Conservation (phyloP, 2,888 invertebrate species). For the Euphydryas editha region DNA sequence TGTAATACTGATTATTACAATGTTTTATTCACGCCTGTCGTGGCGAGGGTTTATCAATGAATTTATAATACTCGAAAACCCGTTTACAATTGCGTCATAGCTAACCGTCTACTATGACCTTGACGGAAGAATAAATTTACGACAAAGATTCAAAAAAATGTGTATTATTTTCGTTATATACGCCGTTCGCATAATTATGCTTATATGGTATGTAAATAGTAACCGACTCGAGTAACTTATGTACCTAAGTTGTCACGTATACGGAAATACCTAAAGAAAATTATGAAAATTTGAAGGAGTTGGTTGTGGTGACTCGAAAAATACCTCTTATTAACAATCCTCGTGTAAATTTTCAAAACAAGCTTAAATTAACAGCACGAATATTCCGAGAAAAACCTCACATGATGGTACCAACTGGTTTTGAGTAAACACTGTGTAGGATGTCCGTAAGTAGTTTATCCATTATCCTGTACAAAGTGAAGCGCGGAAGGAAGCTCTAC, state of each 20-base stretch:
- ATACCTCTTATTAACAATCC: conserved; percentile 17
- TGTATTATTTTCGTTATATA: conserved; percentile 26
- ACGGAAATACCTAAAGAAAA: not conserved
- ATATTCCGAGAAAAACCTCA: conserved; percentile 43
- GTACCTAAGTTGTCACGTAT: conserved; percentile 19
- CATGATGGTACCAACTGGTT: conserved; percentile 45
- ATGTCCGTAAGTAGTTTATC: conserved; percentile 73
- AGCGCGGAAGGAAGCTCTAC: conserved; percentile 77
- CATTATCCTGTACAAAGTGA: conserved; percentile 60
- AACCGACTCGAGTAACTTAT: conserved; percentile 5
- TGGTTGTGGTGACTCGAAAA: conserved; percentile 4
- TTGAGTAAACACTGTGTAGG: conserved; percentile 54
- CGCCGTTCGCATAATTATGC: conserved; percentile 17
- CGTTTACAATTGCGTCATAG: conserved; percentile 71
- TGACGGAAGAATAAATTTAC: conserved; percentile 55
- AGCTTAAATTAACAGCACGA: conserved; percentile 37
- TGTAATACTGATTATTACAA: not conserved
- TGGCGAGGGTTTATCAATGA: conserved; percentile 65
- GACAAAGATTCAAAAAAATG: conserved; percentile 37
- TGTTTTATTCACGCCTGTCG: conserved; percentile 10
- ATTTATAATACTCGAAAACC: conserved; percentile 63
- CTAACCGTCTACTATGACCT: conserved; percentile 65
- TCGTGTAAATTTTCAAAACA: conserved; percentile 25
- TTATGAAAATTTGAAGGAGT: conserved; percentile 13
- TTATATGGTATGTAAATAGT: conserved; percentile 31